Percentiles rank a stretch among this genome's conserved stretches.
Evolutionary conservation across 1,140 invertebrate species (phyloP).

Genomic region (Brachionus manjavacas): DNA sequence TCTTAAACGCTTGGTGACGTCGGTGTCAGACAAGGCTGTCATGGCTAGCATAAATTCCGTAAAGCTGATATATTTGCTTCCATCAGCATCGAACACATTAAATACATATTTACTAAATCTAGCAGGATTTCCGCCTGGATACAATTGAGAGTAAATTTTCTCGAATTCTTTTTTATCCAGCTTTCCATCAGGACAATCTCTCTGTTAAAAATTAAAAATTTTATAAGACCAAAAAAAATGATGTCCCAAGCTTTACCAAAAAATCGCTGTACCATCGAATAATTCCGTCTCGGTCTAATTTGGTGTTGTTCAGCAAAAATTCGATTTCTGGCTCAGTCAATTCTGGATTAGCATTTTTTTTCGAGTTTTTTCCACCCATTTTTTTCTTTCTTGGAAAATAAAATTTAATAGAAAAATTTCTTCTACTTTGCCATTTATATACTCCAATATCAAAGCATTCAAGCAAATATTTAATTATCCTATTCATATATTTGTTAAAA

Average conservation of each 20-base stretch:
- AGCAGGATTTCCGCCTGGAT: constrained; percentile 10
- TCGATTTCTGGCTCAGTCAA: constrained; percentile 52
- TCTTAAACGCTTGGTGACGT: background rate
- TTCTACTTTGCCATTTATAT: background rate
- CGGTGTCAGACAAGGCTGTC: background rate
- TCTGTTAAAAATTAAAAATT: background rate
- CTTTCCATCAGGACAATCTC: constrained; percentile 42
- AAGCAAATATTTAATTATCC: constrained; percentile 15
- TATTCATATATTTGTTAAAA: background rate
- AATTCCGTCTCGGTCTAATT: constrained; percentile 56
- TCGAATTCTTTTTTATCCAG: constrained; percentile 41
- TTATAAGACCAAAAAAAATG: background rate
- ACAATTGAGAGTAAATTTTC: constrained; percentile 34
- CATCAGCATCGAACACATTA: constrained; percentile 24
- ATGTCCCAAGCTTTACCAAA: constrained; percentile 49
- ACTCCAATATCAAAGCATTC: background rate
- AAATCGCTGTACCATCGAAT: constrained; percentile 58
- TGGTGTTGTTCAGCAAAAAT: constrained; percentile 56
- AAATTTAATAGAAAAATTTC: background rate
- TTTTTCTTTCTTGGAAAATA: background rate
- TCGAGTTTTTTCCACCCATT: constrained; percentile 33
- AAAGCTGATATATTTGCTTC: constrained; percentile 12
- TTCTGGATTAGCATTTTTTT: background rate
- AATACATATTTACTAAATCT: constrained; percentile 20
- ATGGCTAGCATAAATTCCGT: constrained; percentile 36